Evolutionary conservation across 1,140 invertebrate genomes (phyloP), one percentile per base, ranked within the genome.

Genomic region (Notospermus geniculatus): DNA sequence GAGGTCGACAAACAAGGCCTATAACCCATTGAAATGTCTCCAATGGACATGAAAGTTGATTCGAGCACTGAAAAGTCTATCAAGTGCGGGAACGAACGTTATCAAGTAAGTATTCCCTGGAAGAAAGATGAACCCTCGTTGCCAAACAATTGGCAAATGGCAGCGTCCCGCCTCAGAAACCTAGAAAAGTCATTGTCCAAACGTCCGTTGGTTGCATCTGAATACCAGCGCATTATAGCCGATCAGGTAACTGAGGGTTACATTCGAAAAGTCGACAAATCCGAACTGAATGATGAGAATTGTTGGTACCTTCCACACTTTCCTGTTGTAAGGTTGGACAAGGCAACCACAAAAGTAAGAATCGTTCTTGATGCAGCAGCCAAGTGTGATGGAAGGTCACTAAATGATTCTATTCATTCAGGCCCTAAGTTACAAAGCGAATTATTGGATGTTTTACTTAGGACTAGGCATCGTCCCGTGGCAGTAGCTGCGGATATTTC

Each of bases 401-500:
- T 68, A 25, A 68, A 68, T 60, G 66, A 62, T 39, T 1, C n/a
- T 15, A 60, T 75, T 25, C 27, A 66, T 22, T n/a, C 29, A 19
- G 74, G 74, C 1, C 78, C 82, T 22, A 73, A 73, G 56, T 43
- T 84, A 0, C 79, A 83, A 70, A 71, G 36, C 46, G 59, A 63
- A n/a, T 32, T 72, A n/a, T 57, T 69, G 43, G 57, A 46, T 52
- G 63, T 72, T 0, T 45, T 73, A 4, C 23, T 70, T 0, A 45
- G 66, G 36, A 72, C 72, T 62, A 55, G 71, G 9, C 29, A 43
- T 7, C 11, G 62, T 23, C 32, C 30, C 25, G 55, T 73, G 1
- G 68, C 61, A 11, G 25, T 71, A 1, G 36, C 53, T 0, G 58
- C 60, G 23, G 63, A 68, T 36, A 62, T 68, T 1, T 17, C 30